Base-by-base conservation (phyloP, 2,888 invertebrate species). In the Xestobium rufovillosum region DNA sequence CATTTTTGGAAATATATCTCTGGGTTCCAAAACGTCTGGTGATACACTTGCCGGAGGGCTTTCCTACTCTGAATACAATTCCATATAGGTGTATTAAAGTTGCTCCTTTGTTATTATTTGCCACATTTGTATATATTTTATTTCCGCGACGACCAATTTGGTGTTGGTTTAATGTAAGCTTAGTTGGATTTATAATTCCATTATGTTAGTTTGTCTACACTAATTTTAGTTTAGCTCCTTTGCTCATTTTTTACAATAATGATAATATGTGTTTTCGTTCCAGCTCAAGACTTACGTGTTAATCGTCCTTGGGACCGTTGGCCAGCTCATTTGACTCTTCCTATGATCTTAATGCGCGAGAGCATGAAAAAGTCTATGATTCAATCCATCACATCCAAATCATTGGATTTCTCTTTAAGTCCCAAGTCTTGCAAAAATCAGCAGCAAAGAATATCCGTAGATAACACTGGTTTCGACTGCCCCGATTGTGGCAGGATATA, bases 401-500 rank as follows among this genome's bases (percentile, higher is more conserved):
- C 53, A 32, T 43, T 54, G 13, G 42, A 47, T 25, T 44, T 51
- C 34, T 38, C 36, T 34, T 13, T 37, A 3, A 31, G 39, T n/a
- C 11, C 44, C 9, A 4, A 10, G 4, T 8, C 4, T 8, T 35
- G 36, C 14, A 26, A 36, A 23, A 37, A 36, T 10, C 27, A 44
- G 17, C 27, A 37, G 4, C 31, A 35, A 31, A 31, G 31, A n/a
- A 14, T 31, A 8, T 31, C 35, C 8, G 34, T 36, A 16, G 17
- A 32, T 4, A 34, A 41, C n/a, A 11, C 14, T 3, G 67, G 70
- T 61, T 81, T 80, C 71, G 70, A 75, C 35, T 86, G 86, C 66
- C 78, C 82, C 36, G 83, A 83, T 56, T 89, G 89, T 67, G 86
- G 85, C 43, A 75, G 88, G 49, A 78, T 83, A 45, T 89, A 89